A percentile compares a stretch with the other conserved stretches of the same genome.
phyloP scores from a whole-genome alignment of 1,140 invertebrate species.

The Caerostris extrusa region DNA sequence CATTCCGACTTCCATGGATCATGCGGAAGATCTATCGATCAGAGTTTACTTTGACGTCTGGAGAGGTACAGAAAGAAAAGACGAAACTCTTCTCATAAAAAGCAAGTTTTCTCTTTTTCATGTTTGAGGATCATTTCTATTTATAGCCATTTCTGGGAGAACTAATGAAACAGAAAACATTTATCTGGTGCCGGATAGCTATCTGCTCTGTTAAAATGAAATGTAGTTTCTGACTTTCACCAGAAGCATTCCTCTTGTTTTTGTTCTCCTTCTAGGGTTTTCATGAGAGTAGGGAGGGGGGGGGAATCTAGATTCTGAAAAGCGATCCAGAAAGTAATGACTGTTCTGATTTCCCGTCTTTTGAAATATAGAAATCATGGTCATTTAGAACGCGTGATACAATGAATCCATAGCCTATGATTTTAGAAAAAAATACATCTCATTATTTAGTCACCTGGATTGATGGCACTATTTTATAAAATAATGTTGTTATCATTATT shows the following conservation, averaged over 20 bases:
- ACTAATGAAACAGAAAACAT: constrained; percentile 71
- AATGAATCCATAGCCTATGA: too few relatives aligned
- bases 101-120: background rate
- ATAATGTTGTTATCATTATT: too few relatives aligned
- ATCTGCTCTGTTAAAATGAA: constrained; percentile 64
- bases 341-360: too few relatives aligned
- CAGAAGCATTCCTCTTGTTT: background rate
- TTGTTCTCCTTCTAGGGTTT: background rate
- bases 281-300: background rate
- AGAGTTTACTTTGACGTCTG: background rate
- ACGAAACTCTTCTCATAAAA: background rate
- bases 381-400: too few relatives aligned
- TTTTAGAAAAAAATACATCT: too few relatives aligned
- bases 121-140: constrained; percentile 31
- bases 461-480: too few relatives aligned
- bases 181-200: constrained; percentile 45
- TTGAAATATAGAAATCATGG: too few relatives aligned
- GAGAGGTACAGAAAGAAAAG: background rate
- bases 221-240: constrained; percentile 23
- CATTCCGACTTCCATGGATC: background rate
- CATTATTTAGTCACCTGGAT: too few relatives aligned
- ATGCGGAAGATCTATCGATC: background rate
- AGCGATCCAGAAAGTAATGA: too few relatives aligned
- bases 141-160: constrained; percentile 36
- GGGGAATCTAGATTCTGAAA: too few relatives aligned